Evolutionary conservation across 2,888 invertebrate species (phyloP), one percentile per base, ranked within the genome.

Genomic region (Ophraella communa): DNA sequence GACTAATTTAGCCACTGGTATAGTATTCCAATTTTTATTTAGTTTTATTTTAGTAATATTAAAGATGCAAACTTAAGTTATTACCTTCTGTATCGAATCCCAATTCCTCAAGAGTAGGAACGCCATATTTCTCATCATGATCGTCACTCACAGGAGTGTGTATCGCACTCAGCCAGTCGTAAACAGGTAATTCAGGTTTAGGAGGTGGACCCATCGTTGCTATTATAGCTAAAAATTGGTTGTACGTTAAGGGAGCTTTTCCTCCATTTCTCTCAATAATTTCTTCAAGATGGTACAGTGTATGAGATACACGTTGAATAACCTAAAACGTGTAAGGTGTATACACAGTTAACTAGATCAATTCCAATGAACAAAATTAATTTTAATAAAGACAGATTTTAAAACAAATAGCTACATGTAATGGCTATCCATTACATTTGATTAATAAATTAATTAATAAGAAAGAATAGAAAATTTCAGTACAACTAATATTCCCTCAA

Each of bases 51-150:
- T 53, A 10, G 2, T 17, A 35, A 35, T 33, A 30, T 11, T 20
- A 21, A 24, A 55, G 42, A 21, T 8, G 1, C 11, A 45, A 3
- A 20, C 20, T 10, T 49, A n/a, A n/a, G n/a, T n/a, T 39, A 30
- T 35, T 62, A 71, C 71, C 87, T 59, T 92, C 91, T 0, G 88
- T 91, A 69, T 93, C 92, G 80, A 94, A 94, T 24, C 94, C 94
- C 18, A 95, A 85, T 83, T 94, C 94, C 77, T 93, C 93, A 11
- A 95, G 85, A 0, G 93, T 90, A 1, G 94, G 94, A 0, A 95
- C 94, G 1, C 93, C 92, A 77, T 90, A 95, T 66, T 87, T 87
- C 18, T 93, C 92, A 74, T 94, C 92, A 77, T 94, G 94, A 76
- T 94, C 91, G 27, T 90, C 88, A 7, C 81, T 75, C 2, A 93